These are phyloP conservation scores for Ammodytes marinus DNA, from an alignment of 2,113 vertebrate species.

Conservation along the genomic window DNA sequence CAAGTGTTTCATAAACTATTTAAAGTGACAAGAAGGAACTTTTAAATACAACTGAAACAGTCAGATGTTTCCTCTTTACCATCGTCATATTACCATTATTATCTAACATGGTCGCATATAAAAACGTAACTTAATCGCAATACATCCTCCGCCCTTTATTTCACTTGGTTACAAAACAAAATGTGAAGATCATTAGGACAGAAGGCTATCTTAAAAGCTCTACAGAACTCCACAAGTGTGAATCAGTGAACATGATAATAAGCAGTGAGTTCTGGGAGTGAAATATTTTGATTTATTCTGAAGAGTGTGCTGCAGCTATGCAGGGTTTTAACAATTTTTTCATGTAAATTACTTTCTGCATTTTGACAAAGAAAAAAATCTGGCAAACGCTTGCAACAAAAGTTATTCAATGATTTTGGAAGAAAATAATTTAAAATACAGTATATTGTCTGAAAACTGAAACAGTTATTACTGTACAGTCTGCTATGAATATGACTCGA, in stretches of 20 bases:
- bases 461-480: background rate
- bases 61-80: no score
- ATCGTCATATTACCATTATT: no score
- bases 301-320: slow-evolving; percentile 7
- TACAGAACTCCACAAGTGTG: background rate
- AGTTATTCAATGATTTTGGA: background rate
- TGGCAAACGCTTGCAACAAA: slow-evolving; percentile 14
- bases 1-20: slow-evolving; percentile 28
- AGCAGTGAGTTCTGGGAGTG: slow-evolving; percentile 3
- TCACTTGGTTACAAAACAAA: no score
- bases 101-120: no score
- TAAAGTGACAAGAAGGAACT: background rate
- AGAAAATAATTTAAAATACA: background rate
- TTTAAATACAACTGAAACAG: no score
- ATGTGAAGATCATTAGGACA: no score
- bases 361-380: slow-evolving; percentile 14
- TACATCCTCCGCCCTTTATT: no score
- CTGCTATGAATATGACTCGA: background rate
- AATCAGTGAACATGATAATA: slow-evolving; percentile 6
- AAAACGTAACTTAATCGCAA: no score
- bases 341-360: slow-evolving; percentile 43
- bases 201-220: slow-evolving; percentile 7
- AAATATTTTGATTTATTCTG: slow-evolving; percentile 8
- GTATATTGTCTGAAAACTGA: background rate
- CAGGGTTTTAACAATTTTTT: slow-evolving; percentile 3